These are phyloP conservation scores for Condylostylus longicornis DNA, from an alignment of 1,140 invertebrate genomes.

Conservation along the genomic window DNA sequence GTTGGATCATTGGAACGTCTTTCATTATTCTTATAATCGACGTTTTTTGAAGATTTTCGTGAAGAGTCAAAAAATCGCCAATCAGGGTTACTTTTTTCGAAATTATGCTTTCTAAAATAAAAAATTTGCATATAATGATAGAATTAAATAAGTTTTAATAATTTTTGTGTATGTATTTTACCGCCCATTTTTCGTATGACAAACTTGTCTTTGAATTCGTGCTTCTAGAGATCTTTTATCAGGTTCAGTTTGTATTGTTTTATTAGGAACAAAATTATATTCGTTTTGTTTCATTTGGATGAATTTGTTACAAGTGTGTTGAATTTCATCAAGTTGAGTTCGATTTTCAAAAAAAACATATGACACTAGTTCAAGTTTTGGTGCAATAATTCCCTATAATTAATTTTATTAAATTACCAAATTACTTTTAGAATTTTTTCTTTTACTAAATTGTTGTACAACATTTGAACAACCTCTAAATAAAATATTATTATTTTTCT, in stretches of 20 bases:
- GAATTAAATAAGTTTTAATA: too few species aligned
- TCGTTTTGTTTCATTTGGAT: not conserved
- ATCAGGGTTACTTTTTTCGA: too few species aligned
- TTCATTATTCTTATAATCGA: too few species aligned
- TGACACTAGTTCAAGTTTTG: conserved; percentile 23
- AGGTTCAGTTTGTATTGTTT: not conserved
- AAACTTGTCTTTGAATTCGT: conserved; percentile 17
- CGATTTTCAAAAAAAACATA: conserved; percentile 14
- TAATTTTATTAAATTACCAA: not conserved
- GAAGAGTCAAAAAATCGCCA: too few species aligned
- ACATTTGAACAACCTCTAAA: not conserved
- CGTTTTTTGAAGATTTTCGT: too few species aligned
- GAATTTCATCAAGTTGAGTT: not conserved
- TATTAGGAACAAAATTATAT: not conserved
- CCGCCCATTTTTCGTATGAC: conserved; percentile 15
- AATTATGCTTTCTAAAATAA: too few species aligned
- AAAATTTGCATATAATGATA: too few species aligned
- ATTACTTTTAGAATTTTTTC: not conserved
- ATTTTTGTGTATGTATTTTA: too few species aligned
- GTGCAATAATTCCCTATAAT: conserved; percentile 19
- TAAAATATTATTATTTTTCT: not conserved
- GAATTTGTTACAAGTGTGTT: too few species aligned
- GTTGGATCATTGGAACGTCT: too few species aligned
- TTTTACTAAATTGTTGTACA: not conserved
- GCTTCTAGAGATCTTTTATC: conserved; percentile 5